A percentile compares a stretch with the other conserved stretches of the same genome.
phyloP scores from a whole-genome alignment of 1,140 invertebrate species.

The Formica selysi region DNA sequence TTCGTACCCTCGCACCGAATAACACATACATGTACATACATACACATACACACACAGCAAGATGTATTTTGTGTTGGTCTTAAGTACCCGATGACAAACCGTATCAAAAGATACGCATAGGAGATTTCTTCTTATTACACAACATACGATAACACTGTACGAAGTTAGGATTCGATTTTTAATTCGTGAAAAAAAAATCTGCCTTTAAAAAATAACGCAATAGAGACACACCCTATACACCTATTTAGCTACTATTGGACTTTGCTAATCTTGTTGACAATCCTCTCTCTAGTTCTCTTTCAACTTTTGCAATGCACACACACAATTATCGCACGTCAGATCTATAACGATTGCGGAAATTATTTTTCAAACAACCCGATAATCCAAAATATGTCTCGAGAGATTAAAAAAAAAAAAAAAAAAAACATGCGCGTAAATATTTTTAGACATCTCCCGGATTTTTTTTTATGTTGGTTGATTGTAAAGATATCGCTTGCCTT shows the following conservation, averaged over 20 bases:
- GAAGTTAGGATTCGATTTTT: background rate
- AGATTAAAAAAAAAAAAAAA: background rate
- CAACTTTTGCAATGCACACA: background rate
- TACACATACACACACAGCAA: background rate
- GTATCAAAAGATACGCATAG: background rate
- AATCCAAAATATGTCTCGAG: background rate
- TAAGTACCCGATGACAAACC: conserved; percentile 49
- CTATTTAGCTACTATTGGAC: background rate
- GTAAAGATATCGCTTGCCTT: background rate
- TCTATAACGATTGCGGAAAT: background rate
- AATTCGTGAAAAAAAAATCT: background rate
- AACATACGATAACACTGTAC: conserved; percentile 2
- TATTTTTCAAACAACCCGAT: background rate
- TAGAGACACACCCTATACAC: background rate
- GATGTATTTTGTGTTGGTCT: background rate
- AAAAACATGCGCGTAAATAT: background rate
- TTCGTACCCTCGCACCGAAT: background rate
- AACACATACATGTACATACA: background rate
- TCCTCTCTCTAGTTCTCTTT: background rate
- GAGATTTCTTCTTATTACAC: background rate
- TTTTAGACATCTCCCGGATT: background rate
- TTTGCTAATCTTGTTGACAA: too few species aligned
- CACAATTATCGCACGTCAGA: conserved; percentile 6
- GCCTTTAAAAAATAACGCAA: background rate
- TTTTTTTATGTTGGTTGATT: background rate